phyloP scores from a whole-genome alignment of 30 jellyfish, hydroid and myxozoan genomes.

The Turritopsis rubra region DNA sequence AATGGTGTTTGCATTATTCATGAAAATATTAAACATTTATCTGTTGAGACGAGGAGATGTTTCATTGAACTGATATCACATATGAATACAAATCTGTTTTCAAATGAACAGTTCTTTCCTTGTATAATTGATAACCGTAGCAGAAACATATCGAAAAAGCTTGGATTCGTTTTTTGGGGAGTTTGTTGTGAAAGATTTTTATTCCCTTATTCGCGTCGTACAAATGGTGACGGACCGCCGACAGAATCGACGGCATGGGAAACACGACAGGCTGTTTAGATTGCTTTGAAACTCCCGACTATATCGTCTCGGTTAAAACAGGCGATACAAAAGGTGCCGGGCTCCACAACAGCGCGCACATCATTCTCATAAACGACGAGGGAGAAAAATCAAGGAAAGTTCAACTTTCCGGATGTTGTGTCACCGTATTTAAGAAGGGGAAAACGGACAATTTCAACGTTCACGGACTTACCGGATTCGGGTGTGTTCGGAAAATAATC shows the following conservation, averaged over 20 bases:
- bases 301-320: constrained; percentile 73
- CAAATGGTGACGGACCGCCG: neutral
- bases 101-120: neutral
- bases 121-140: no score
- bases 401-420: constrained; percentile 91
- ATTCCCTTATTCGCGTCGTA: no score
- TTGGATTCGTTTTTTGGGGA: no score
- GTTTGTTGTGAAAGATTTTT: no score
- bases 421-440: constrained; percentile 92
- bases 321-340: constrained; percentile 99
- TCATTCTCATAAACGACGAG: constrained; percentile 65
- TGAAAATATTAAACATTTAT: neutral
- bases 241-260: constrained; percentile 43
- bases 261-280: constrained; percentile 78
- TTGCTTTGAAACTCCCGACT: constrained; percentile 85
- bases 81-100: neutral
- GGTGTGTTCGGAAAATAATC: constrained; percentile 40
- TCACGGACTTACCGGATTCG: constrained; percentile 62
- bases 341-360: constrained; percentile 71
- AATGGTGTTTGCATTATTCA: neutral
- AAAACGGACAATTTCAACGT: constrained; percentile 75
- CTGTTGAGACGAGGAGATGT: neutral
- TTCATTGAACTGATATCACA: neutral
- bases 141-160: no score
- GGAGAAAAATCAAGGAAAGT: constrained; percentile 54